These are phyloP conservation scores for Listrodromus nycthemerus DNA, from an alignment of 2,888 invertebrate species.

Conservation along the genomic window DNA sequence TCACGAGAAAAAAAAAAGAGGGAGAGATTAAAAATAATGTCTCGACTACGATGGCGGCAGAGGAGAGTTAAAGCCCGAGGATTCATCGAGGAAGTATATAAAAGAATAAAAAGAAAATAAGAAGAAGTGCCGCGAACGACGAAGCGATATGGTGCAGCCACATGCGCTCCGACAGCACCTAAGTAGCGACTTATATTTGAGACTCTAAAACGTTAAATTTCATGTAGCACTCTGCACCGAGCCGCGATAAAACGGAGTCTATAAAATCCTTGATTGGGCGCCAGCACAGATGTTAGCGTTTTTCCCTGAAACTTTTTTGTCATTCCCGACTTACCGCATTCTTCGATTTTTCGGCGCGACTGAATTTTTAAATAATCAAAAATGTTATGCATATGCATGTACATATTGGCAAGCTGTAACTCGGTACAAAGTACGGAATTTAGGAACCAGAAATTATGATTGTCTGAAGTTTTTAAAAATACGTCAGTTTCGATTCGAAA, in stretches of 20 bases:
- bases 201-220: constrained; percentile 8
- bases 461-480: background rate
- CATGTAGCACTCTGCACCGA: constrained; percentile 5
- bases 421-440: too few relatives aligned
- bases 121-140: constrained; percentile 11
- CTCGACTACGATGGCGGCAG: constrained; percentile 27
- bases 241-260: constrained; percentile 1
- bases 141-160: constrained; percentile 18
- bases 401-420: too few relatives aligned
- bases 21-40: constrained; percentile 65
- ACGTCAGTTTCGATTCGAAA: background rate
- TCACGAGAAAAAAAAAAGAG: constrained; percentile 10
- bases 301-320: background rate
- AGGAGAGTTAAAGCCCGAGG: constrained; percentile 11
- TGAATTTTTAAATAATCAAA: background rate
- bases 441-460: too few relatives aligned
- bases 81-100: constrained; percentile 41
- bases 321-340: background rate
- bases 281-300: background rate
- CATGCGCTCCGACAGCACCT: constrained; percentile 23
- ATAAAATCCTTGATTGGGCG: constrained; percentile 38
- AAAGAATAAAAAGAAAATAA: constrained; percentile 27
- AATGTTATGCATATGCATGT: too few relatives aligned
- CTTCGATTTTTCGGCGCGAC: background rate
- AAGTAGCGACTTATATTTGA: background rate